Conservation (phyloP, 2,888 invertebrate genomes). For the Amblyteles armatorius region DNA sequence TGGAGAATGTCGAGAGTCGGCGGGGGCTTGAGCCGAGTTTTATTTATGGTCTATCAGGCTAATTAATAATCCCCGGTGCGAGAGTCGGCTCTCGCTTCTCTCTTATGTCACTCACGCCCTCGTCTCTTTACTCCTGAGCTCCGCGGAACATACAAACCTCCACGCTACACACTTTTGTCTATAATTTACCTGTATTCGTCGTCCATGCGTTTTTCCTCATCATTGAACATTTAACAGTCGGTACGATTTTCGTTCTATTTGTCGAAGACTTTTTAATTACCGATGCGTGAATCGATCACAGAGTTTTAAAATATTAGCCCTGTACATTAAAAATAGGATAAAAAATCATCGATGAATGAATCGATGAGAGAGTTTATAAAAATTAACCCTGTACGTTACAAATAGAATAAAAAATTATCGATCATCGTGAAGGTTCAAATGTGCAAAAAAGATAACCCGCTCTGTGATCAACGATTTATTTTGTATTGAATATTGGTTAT, state of each 20-base stretch:
- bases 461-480: background rate
- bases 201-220: background rate
- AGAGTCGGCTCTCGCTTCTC: conserved; percentile 26
- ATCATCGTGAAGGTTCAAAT: background rate
- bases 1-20: conserved; percentile 65
- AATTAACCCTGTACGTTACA: no score
- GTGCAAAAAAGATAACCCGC: no score
- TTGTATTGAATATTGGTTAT: background rate
- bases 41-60: conserved; percentile 83
- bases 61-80: conserved; percentile 81
- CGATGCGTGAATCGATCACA: background rate
- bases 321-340: background rate
- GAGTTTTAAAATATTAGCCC: background rate
- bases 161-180: background rate
- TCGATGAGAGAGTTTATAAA: no score
- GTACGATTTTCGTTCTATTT: background rate
- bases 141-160: background rate
- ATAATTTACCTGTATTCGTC: background rate
- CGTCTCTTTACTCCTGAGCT: background rate
- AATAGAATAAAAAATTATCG: background rate
- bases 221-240: background rate
- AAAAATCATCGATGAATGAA: no score
- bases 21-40: conserved; percentile 74
- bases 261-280: background rate
- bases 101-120: conserved; percentile 32